Evolutionary conservation across 2,113 vertebrate genomes (phyloP).

Genomic region (Poeciliopsis prolifica): DNA sequence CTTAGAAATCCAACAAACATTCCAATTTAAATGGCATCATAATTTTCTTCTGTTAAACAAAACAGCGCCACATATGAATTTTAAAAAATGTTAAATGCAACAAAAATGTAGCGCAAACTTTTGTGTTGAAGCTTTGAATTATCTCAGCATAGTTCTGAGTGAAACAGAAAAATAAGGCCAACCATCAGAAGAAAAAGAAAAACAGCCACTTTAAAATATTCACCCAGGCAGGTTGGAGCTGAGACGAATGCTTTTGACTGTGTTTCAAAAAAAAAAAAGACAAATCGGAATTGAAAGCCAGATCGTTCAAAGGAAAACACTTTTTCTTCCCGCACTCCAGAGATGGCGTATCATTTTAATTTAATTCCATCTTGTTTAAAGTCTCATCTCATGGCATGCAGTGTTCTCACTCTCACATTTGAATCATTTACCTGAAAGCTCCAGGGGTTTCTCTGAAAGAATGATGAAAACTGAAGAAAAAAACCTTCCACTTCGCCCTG

Average conservation of each 20-base stretch:
- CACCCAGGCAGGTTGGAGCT: neutral
- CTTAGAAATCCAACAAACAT: neutral
- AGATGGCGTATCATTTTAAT: slow-evolving; percentile 43
- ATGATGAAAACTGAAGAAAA: slow-evolving; percentile 20
- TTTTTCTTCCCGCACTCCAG: slow-evolving; percentile 11
- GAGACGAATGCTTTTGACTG: slow-evolving; percentile 4
- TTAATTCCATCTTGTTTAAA: slow-evolving; percentile 37
- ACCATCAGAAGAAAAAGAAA: neutral
- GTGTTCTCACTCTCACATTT: slow-evolving; percentile 19
- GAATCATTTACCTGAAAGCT: slow-evolving; percentile 40
- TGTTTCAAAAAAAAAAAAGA: neutral
- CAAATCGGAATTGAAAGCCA: slow-evolving; percentile 1
- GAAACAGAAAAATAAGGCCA: slow-evolving; percentile 7
- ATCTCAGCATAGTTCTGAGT: neutral
- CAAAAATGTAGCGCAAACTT: neutral
- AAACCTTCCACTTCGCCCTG: neutral
- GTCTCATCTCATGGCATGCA: slow-evolving; percentile 10
- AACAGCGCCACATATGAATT: neutral
- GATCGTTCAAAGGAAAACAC: slow-evolving; percentile 11
- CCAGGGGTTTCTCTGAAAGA: slow-evolving; percentile 9
- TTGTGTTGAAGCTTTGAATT: neutral
- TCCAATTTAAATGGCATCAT: neutral
- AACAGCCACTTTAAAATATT: neutral
- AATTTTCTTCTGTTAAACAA: neutral
- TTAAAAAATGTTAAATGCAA: neutral